Evolutionary conservation across 1,140 invertebrate genomes (phyloP), one percentile per base, ranked within the genome.

Genomic region (Papilio polyxenes): DNA sequence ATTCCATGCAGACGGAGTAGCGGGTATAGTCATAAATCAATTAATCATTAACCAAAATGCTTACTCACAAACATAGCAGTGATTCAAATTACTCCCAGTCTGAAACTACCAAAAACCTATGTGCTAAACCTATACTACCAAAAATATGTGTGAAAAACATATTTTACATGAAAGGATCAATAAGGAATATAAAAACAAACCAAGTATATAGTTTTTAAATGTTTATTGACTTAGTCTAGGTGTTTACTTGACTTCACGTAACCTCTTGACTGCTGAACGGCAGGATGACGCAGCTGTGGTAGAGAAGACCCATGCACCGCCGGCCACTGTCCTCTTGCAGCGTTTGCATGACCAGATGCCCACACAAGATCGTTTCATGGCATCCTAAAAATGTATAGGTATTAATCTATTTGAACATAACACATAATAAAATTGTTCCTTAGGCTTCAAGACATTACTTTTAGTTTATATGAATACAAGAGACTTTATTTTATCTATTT

Each of bases 331-430:
- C 88, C 99, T 98, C 91, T 98, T 98, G 94, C 99, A 99, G 37
- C 98, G 96, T 93, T 98, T 98, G 95, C 99, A 99, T 37, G 96
- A 97, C 99, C 99, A 99, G 93, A 99, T 99, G 84, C 99, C 99
- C 82, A 99, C 99, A 92, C 98, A 99, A 83, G 96, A 96, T 83
- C 99, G 96, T 93, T 99, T 99, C 99, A 99, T 99, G 75, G 98
- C 97, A 95, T 99, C 98, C 98, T 99, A 91, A 69, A 92, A 91
- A 74, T 56, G 49, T 80, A 81, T 79, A 17, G 62, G 62, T 78
- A 74, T 8, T 74, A 17, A 53, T 40, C 37, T 74, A 37, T 40
- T 17, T 15, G 44, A 74, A 44, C 15, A 13, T 17, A 74, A 44
- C 40, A 6, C 40, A 44, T 44, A 44, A 7, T 44, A 44, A 44